Conservation (phyloP, 2,888 invertebrate genomes). For the Pseudococcus viburni region DNA sequence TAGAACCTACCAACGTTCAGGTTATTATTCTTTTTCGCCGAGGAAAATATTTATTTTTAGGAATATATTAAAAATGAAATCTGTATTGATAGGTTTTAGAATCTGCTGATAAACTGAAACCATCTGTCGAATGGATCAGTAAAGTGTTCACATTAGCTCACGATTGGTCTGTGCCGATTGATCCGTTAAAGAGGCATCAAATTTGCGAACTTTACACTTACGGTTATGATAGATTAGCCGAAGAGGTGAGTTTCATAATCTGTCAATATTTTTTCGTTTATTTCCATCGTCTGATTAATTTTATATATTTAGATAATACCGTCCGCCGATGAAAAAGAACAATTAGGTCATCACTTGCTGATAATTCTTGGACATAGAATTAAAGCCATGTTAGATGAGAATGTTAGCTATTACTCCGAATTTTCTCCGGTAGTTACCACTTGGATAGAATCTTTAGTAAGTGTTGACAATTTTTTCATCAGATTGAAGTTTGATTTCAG, state of each 20-base stretch:
- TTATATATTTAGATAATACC: slow-evolving; percentile 67
- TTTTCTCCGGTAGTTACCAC: slow-evolving; percentile 83
- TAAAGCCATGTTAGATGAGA: slow-evolving; percentile 77
- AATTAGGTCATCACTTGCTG: slow-evolving; percentile 80
- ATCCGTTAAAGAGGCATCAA: slow-evolving; percentile 84
- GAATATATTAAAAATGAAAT: neutral
- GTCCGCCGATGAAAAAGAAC: slow-evolving; percentile 67
- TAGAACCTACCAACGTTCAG: slow-evolving; percentile 56
- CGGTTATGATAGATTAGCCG: slow-evolving; percentile 76
- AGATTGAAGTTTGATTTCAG: neutral
- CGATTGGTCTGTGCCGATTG: slow-evolving; percentile 83
- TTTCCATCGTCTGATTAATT: slow-evolving; percentile 49
- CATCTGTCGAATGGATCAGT: slow-evolving; percentile 78
- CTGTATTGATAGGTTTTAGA: slow-evolving; percentile 58
- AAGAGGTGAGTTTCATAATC: slow-evolving; percentile 73
- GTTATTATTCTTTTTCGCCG: neutral
- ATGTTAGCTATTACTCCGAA: slow-evolving; percentile 68
- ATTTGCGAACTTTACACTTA: slow-evolving; percentile 77
- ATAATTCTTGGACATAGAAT: slow-evolving; percentile 87
- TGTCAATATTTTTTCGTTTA: neutral
- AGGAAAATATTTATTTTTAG: neutral
- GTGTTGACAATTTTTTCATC: slow-evolving; percentile 65
- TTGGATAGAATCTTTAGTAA: slow-evolving; percentile 79
- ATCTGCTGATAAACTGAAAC: slow-evolving; percentile 67
- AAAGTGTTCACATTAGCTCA: slow-evolving; percentile 80